Base-by-base conservation (phyloP, 2,113 vertebrate species). In the Pterocles orientalis region DNA sequence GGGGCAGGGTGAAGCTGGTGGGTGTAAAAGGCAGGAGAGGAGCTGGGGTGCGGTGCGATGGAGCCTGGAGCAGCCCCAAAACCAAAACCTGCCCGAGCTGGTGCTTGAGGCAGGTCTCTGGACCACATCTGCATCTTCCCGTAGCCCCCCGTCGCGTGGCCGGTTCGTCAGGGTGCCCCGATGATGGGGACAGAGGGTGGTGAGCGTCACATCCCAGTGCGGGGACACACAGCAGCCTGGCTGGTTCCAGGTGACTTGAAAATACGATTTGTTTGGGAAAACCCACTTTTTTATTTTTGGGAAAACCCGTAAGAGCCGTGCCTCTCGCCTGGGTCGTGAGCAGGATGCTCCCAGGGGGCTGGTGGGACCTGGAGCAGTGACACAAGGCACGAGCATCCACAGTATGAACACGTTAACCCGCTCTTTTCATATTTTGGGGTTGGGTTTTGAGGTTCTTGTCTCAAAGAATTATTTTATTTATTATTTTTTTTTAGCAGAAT, bases 271-370 rank as follows among this genome's bases (percentile, higher is more conserved):
- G 3, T 66, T 50, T 15, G 45, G 62, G 73, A 69, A 88, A 85
- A 36, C 12, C 2, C 31, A 2, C 24, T 9, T 18, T n/a, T 80
- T 39, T 17, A 36, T 15, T 53, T 53, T 19, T 4, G 26, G 10
- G 7, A 20, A 5, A 33, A 16, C 9, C 33, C 25, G 1, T 12
- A 8, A 23, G 17, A 71, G 51, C 51, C 5, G 1, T 36, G 25
- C 29, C 31, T 65, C 58, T 26, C 3, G 0, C 25, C 29, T 0
- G 2, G 29, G 20, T 18, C n/a, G 3, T 14, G 1, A 2, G 20
- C 45, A 12, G 64, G 64, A 34, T 77, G 62, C 41, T 57, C 2
- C 2, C 1, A 0, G 15, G 18, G 33, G 9, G 25, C 23, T 39
- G 17, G 5, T 29, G 33, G 0, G 18, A 33, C 54, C 90, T 23